phyloP scores from a whole-genome alignment of 2,888 invertebrate species.

The Ichneumoninae sp. region DNA sequence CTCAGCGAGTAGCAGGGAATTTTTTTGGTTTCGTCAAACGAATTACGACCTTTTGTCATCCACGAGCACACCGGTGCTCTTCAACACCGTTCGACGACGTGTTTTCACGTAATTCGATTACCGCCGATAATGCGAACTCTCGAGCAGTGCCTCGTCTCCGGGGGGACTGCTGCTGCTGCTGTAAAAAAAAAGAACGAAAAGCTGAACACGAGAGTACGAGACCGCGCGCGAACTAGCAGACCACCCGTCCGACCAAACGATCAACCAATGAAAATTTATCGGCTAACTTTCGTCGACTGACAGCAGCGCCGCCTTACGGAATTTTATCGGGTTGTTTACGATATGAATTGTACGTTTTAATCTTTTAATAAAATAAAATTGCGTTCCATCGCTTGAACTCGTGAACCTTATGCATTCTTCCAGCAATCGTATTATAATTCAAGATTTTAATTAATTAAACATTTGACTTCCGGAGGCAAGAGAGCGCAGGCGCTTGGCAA shows the following conservation, averaged over 20 bases:
- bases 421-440: background rate
- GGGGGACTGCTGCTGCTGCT: constrained; percentile 1
- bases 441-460: background rate
- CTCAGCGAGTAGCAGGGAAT: constrained; percentile 27
- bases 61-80: constrained; percentile 14
- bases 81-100: background rate
- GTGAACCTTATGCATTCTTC: background rate
- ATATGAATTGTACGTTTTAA: background rate
- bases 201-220: constrained; percentile 3
- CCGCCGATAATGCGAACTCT: background rate
- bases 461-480: background rate
- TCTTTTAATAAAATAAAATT: background rate
- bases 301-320: constrained; percentile 28
- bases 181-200: constrained; percentile 1
- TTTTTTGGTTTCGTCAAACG: background rate
- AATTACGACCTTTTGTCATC: constrained; percentile 9
- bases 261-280: constrained; percentile 17
- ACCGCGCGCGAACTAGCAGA: constrained; percentile 3
- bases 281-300: constrained; percentile 15
- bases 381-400: background rate
- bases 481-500: background rate
- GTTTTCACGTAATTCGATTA: constrained; percentile 45
- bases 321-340: background rate
- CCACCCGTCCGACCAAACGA: background rate
- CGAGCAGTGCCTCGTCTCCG: constrained; percentile 2